Evolutionary conservation across 2,113 vertebrate species (phyloP).

Genomic region (Octodon degus): DNA sequence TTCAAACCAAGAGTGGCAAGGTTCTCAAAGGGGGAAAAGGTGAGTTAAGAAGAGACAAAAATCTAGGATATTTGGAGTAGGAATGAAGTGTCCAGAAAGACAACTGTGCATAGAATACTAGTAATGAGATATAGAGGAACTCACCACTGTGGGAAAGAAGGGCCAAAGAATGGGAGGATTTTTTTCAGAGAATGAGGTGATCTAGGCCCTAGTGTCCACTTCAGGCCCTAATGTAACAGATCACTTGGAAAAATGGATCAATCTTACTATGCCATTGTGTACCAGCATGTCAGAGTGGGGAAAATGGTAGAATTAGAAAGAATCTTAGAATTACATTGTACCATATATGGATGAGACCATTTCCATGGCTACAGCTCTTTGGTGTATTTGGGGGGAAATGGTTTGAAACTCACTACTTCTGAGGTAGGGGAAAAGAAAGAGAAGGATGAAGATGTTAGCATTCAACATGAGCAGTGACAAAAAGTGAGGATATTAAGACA

Average conservation of each 20-base stretch:
- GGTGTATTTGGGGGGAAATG: neutral
- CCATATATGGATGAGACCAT: neutral
- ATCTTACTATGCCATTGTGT: neutral
- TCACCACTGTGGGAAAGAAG: neutral
- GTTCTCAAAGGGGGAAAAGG: neutral
- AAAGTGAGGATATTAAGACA: neutral
- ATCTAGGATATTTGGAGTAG: neutral
- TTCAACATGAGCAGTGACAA: neutral
- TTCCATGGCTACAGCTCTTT: neutral
- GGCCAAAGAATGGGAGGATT: neutral
- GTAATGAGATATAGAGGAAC: neutral
- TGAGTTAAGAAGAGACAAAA: neutral
- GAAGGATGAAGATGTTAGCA: neutral
- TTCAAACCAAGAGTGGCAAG: neutral
- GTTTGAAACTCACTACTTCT: neutral
- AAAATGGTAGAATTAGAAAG: neutral
- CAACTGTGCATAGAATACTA: fast-evolving
- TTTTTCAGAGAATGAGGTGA: neutral
- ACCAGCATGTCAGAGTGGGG: neutral
- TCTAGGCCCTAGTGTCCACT: neutral
- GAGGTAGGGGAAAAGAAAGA: neutral
- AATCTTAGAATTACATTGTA: neutral
- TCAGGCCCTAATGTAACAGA: neutral
- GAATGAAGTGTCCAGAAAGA: neutral
- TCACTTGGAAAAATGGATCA: neutral